Percentiles rank a stretch among this genome's conserved stretches.
phyloP scores from a whole-genome alignment of 2,888 invertebrate genomes.

The Oscheius onirici region DNA sequence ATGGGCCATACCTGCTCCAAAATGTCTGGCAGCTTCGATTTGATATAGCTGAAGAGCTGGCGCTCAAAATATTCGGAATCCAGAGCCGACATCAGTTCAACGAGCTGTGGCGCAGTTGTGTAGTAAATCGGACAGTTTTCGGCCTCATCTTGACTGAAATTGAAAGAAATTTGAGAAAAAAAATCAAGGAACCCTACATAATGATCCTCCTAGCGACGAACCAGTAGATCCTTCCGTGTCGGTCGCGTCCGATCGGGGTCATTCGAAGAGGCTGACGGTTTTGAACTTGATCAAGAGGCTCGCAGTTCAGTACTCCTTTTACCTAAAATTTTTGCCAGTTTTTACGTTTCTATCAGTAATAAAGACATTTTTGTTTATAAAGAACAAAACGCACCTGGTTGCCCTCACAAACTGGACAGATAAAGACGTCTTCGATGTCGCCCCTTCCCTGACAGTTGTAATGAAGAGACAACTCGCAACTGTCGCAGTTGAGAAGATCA shows the following conservation, averaged over 20 bases:
- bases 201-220: slow-evolving; percentile 90
- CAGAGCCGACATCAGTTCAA: slow-evolving; percentile 75
- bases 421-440: slow-evolving; percentile 92
- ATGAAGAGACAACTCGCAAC: slow-evolving; percentile 97
- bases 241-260: slow-evolving; percentile 91
- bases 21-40: slow-evolving; percentile 46
- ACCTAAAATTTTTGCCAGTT: too few relatives aligned
- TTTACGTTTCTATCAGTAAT: too few relatives aligned
- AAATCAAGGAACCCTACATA: slow-evolving; percentile 79
- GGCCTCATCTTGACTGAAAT: slow-evolving; percentile 81
- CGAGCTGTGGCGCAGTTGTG: slow-evolving; percentile 84
- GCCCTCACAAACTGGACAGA: slow-evolving; percentile 84
- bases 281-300: slow-evolving; percentile 76
- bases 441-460: slow-evolving; percentile 91
- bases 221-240: slow-evolving; percentile 97
- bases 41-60: slow-evolving; percentile 49
- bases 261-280: slow-evolving; percentile 90
- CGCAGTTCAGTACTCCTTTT: slow-evolving; percentile 90
- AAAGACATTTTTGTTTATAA: too few relatives aligned
- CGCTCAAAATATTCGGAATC: slow-evolving; percentile 56
- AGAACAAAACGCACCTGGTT: slow-evolving; percentile 79
- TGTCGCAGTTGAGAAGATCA: slow-evolving; percentile 94
- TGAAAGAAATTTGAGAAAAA: neutral
- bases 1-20: slow-evolving; percentile 38
- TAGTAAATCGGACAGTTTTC: slow-evolving; percentile 83